Conservation (phyloP, 2,888 invertebrate species). For the Trichopria drosophilae region DNA sequence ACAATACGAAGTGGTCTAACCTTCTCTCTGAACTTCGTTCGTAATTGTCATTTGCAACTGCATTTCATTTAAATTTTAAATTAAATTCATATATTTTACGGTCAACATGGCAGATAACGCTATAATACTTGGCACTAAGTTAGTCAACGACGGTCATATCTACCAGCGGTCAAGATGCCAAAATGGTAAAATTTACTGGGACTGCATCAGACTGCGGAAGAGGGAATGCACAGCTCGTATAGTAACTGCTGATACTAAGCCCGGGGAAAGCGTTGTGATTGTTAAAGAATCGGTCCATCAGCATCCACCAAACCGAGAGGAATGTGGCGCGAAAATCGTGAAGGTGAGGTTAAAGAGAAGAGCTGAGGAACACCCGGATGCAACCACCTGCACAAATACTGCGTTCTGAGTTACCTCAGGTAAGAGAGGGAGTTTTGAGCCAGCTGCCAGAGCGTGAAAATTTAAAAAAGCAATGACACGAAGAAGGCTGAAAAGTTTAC, state of each 20-base stretch:
- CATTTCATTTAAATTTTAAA: too few species aligned
- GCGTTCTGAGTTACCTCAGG: not conserved
- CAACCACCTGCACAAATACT: not conserved
- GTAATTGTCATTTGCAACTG: too few species aligned
- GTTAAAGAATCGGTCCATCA: not conserved
- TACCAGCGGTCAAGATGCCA: not conserved
- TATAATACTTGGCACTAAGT: not conserved
- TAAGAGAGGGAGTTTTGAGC: not conserved
- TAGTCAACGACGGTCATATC: conserved; percentile 1
- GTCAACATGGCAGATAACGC: too few species aligned
- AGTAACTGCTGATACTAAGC: not conserved
- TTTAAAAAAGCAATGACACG: not conserved
- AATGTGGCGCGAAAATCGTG: not conserved
- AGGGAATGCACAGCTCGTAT: not conserved
- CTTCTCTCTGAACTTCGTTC: too few species aligned
- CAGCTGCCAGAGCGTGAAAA: not conserved
- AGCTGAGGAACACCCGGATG: not conserved
- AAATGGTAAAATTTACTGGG: conserved; percentile 7
- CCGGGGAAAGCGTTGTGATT: conserved; percentile 7
- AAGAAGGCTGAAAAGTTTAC: not conserved
- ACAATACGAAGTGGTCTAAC: too few species aligned
- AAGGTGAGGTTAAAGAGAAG: not conserved
- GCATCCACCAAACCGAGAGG: not conserved
- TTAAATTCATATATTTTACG: too few species aligned
- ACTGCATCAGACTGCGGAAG: conserved; percentile 4